phyloP scores from a whole-genome alignment of 1,140 invertebrate genomes.

The Metaphire vulgaris region DNA sequence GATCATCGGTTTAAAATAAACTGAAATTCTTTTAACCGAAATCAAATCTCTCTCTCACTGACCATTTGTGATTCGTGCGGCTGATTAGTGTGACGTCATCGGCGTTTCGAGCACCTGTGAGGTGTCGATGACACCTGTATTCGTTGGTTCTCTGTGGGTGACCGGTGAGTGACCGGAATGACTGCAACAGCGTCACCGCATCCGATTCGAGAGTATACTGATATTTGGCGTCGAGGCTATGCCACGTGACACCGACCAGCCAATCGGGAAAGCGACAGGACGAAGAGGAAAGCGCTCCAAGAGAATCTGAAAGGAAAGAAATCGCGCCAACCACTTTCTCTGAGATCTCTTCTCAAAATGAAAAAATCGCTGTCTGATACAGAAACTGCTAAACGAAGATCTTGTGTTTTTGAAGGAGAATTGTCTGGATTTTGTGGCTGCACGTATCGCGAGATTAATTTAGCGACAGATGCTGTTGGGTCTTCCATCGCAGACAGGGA shows the following conservation, averaged over 20 bases:
- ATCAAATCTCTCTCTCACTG: too few relatives aligned
- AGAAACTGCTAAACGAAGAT: too few relatives aligned
- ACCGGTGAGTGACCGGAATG: background rate
- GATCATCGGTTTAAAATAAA: too few relatives aligned
- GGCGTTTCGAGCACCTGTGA: background rate
- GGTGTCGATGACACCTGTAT: constrained; percentile 4
- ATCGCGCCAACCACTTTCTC: too few relatives aligned
- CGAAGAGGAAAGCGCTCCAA: constrained; percentile 2
- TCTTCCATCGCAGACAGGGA: too few relatives aligned
- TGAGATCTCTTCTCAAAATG: too few relatives aligned
- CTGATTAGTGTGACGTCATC: background rate
- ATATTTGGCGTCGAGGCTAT: constrained; percentile 19
- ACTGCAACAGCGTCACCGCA: constrained; percentile 9
- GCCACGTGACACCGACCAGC: constrained; percentile 22
- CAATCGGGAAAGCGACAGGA: constrained; percentile 24
- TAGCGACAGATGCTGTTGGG: too few relatives aligned
- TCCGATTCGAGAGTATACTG: background rate
- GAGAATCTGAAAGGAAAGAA: background rate
- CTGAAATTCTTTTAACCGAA: too few relatives aligned
- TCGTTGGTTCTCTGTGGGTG: constrained; percentile 10
- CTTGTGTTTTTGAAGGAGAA: too few relatives aligned
- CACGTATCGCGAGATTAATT: too few relatives aligned
- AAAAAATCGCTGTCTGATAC: too few relatives aligned
- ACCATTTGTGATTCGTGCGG: background rate
- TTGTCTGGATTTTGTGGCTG: too few relatives aligned